phyloP scores from a whole-genome alignment of 2,113 vertebrate species.

The Ochotona curzoniae region DNA sequence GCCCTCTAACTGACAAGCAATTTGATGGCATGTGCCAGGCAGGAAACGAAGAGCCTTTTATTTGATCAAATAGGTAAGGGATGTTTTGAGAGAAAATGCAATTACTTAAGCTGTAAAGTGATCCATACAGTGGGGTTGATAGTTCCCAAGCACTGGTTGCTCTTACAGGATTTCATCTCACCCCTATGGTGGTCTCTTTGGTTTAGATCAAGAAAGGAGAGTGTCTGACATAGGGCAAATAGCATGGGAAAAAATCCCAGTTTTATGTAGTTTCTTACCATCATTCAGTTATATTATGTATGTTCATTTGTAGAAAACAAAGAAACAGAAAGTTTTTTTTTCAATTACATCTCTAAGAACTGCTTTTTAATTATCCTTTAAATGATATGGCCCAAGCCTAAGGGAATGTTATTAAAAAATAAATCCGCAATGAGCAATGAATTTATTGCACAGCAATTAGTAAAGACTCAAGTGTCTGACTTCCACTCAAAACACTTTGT shows the following conservation, averaged over 20 bases:
- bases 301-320: constrained; percentile 11
- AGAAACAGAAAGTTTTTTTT: background rate
- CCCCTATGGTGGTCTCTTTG: background rate
- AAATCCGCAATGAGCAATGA: constrained; percentile 3
- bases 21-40: background rate
- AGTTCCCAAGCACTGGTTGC: background rate
- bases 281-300: background rate
- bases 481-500: constrained; percentile 43
- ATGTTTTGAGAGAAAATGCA: constrained; percentile 44
- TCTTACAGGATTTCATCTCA: constrained; percentile 27
- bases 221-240: background rate
- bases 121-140: background rate
- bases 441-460: background rate
- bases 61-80: constrained; percentile 17
- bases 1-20: background rate
- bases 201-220: background rate
- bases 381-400: background rate
- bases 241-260: background rate
- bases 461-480: constrained; percentile 32
- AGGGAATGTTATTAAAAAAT: constrained; percentile 48
- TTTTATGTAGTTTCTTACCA: background rate
- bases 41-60: constrained; percentile 42
- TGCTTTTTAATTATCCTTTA: background rate
- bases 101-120: constrained; percentile 49
- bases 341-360: constrained; percentile 14